phyloP scores from a whole-genome alignment of 2,797 vertebrate species.

The Squalus acanthias region DNA sequence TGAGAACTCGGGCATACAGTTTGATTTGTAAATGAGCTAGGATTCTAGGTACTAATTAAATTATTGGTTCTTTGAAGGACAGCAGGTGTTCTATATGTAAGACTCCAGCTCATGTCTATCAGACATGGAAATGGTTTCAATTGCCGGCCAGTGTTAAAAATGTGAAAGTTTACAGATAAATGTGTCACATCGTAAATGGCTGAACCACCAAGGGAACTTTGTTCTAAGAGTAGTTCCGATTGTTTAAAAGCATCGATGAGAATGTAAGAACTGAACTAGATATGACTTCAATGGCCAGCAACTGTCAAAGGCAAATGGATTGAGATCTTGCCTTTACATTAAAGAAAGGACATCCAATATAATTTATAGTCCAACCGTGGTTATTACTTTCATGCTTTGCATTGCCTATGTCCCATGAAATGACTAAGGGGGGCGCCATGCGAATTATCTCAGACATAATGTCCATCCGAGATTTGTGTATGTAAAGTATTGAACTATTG shows the following conservation, averaged over 20 bases:
- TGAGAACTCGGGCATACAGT: not conserved
- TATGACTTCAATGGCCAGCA: not conserved
- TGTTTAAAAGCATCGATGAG: slow-evolving; percentile 1
- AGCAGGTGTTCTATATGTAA: not conserved
- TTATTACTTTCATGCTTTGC: not conserved
- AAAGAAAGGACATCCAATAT: not conserved
- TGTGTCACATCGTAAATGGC: not conserved
- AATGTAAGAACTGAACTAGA: not conserved
- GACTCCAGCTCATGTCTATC: not conserved
- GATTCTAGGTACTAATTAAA: not conserved
- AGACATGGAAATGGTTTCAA: not conserved
- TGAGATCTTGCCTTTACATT: not conserved
- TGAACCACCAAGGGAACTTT: not conserved
- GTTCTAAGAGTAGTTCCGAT: not conserved
- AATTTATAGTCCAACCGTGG: not conserved
- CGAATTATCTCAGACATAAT: not conserved
- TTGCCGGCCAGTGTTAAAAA: not conserved
- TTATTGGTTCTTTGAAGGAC: not conserved
- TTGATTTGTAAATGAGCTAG: not conserved
- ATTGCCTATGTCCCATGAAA: not conserved
- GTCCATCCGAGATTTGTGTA: not conserved
- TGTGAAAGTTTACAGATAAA: not conserved
- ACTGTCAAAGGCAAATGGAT: not conserved
- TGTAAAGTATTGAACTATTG: not conserved
- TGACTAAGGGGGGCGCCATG: not conserved